Evolutionary conservation across 2,888 invertebrate genomes (phyloP).

Genomic region (Cephalotes varians): DNA sequence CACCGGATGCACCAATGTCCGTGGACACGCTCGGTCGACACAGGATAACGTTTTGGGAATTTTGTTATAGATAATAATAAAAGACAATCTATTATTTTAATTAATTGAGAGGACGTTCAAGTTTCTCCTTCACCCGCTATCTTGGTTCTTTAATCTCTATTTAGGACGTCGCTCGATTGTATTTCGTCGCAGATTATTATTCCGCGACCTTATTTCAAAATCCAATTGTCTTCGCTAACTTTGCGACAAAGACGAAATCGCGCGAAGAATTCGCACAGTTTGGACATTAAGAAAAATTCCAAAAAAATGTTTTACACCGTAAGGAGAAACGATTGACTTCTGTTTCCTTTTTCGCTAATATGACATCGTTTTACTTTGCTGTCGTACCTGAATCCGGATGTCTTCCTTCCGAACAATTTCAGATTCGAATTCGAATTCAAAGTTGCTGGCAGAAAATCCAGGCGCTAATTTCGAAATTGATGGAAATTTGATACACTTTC

Average conservation of each 20-base stretch:
- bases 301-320: not conserved
- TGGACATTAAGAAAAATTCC: not conserved
- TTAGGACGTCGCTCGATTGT: not conserved
- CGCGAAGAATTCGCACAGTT: not conserved
- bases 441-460: not conserved
- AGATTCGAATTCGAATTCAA: not conserved
- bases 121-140: not conserved
- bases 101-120: not conserved
- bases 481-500: not conserved
- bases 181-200: slow-evolving; percentile 9
- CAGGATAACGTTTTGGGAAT: not conserved
- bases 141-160: not conserved
- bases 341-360: not conserved
- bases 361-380: not conserved
- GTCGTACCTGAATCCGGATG: not conserved
- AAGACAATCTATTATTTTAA: not conserved
- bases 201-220: not conserved
- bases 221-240: not conserved
- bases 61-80: slow-evolving; percentile 8
- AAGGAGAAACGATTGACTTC: not conserved
- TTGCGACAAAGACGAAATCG: not conserved
- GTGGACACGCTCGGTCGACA: not conserved
- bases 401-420: not conserved
- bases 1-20: slow-evolving; percentile 20
- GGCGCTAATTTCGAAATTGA: not conserved